Percentiles rank a stretch among this genome's conserved stretches.
Conservation (phyloP, 2,113 vertebrate genomes). For the Pseudolaguvia tuberculata region DNA sequence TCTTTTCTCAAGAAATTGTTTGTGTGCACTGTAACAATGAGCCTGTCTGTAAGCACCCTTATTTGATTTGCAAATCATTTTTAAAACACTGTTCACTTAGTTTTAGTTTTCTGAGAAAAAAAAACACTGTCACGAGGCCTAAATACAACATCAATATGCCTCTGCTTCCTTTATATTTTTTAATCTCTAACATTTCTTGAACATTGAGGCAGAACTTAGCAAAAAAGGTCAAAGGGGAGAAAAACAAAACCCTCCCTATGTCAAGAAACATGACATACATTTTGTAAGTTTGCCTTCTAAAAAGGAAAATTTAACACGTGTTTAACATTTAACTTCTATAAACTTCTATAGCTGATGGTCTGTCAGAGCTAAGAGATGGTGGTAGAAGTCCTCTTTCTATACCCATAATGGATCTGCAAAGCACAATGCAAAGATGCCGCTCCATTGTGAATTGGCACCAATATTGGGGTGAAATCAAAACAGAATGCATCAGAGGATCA, state of each 20-base stretch:
- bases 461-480: slow-evolving; percentile 59
- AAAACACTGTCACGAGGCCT: slow-evolving; percentile 15
- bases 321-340: slow-evolving; percentile 44
- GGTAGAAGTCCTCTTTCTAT: background rate
- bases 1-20: background rate
- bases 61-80: slow-evolving; percentile 13
- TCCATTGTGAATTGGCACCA: slow-evolving; percentile 22
- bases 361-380: slow-evolving; percentile 19
- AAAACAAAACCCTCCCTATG: slow-evolving; percentile 58
- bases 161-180: slow-evolving; percentile 9
- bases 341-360: slow-evolving; percentile 53
- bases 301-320: slow-evolving; percentile 48
- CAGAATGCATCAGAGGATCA: slow-evolving; percentile 63
- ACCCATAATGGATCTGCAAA: slow-evolving; percentile 15
- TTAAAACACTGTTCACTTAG: slow-evolving; percentile 17
- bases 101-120: slow-evolving; percentile 11
- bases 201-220: slow-evolving; percentile 61
- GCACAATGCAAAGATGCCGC: slow-evolving; percentile 4
- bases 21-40: slow-evolving; percentile 24
- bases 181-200: slow-evolving; percentile 30
- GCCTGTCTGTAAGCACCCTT: slow-evolving; percentile 17
- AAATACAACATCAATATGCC: background rate
- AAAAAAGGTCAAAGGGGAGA: slow-evolving; percentile 65
- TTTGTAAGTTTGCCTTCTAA: slow-evolving; percentile 58
- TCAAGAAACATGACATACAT: slow-evolving; percentile 71